Percentiles rank a stretch among this genome's conserved stretches.
phyloP scores from a whole-genome alignment of 2,797 vertebrate species.

The Carcharodon carcharias region DNA sequence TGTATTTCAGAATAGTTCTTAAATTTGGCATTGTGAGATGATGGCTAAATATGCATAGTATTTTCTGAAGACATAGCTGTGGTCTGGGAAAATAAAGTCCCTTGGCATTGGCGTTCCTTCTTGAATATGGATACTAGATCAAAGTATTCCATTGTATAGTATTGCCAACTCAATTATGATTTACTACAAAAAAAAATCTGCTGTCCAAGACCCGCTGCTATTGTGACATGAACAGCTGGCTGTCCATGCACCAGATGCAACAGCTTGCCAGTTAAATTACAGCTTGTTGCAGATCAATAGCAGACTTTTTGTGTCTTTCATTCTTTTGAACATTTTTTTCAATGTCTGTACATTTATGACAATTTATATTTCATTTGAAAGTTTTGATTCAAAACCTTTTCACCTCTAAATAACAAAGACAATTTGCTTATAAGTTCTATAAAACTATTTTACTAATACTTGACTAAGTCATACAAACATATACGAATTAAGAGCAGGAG shows the following conservation, averaged over 20 bases:
- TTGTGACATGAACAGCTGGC: constrained; percentile 25
- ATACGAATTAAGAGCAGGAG: too few species aligned
- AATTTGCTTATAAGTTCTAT: neutral
- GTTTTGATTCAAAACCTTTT: neutral
- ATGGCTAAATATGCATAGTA: neutral
- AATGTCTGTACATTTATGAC: neutral
- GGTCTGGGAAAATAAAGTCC: constrained; percentile 14
- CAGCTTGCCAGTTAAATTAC: neutral
- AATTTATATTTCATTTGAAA: neutral
- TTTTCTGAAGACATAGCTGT: constrained; percentile 29
- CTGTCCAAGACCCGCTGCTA: constrained; percentile 20
- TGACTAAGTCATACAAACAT: neutral
- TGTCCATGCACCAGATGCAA: neutral
- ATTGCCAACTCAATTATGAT: constrained; percentile 19
- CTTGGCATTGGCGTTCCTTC: constrained; percentile 5
- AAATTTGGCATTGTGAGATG: neutral
- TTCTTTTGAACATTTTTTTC: neutral
- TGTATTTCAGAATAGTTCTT: neutral
- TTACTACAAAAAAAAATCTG: constrained; percentile 2
- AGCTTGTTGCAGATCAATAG: neutral
- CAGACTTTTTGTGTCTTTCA: neutral
- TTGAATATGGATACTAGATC: neutral
- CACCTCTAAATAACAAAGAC: neutral
- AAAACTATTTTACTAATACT: neutral
- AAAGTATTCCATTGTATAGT: constrained; percentile 13